Evolutionary conservation across 2,888 invertebrate genomes (phyloP).

Genomic region (Parascotia fuliginaria): DNA sequence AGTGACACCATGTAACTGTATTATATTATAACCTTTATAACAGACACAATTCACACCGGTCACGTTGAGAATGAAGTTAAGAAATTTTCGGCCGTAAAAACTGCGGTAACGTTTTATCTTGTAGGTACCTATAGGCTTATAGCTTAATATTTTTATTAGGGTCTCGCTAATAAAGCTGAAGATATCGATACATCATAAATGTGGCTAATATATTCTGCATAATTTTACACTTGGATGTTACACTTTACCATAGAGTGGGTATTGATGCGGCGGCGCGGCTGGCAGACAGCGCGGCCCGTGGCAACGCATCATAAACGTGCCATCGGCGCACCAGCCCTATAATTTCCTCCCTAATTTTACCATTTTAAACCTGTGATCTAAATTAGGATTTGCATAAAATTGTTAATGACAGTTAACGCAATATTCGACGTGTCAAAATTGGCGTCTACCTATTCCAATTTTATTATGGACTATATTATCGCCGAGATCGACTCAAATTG

Average conservation of each 20-base stretch:
- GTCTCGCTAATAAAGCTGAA: constrained; percentile 13
- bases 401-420: constrained; percentile 77
- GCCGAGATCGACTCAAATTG: constrained; percentile 58
- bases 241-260: constrained; percentile 39
- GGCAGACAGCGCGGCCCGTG: constrained; percentile 55
- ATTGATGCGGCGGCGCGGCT: constrained; percentile 29
- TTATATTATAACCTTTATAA: constrained; percentile 21
- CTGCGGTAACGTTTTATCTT: constrained; percentile 2
- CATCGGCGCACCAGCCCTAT: constrained; percentile 73
- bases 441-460: constrained; percentile 63
- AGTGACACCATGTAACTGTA: constrained; percentile 42
- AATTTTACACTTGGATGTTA: constrained; percentile 45
- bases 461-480: constrained; percentile 63
- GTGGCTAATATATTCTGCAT: constrained; percentile 35
- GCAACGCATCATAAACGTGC: constrained; percentile 65
- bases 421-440: constrained; percentile 76
- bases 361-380: constrained; percentile 75
- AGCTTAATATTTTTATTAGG: constrained; percentile 7
- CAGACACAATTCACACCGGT: constrained; percentile 11
- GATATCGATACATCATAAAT: constrained; percentile 23
- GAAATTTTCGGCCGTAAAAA: constrained; percentile 12
- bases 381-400: constrained; percentile 82
- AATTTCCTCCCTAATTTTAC: constrained; percentile 77
- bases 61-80: constrained; percentile 2
- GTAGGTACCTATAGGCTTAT: background rate